phyloP scores from a whole-genome alignment of 64 coral and sea anemone genomes.

The Dendrophyllia cribrosa region DNA sequence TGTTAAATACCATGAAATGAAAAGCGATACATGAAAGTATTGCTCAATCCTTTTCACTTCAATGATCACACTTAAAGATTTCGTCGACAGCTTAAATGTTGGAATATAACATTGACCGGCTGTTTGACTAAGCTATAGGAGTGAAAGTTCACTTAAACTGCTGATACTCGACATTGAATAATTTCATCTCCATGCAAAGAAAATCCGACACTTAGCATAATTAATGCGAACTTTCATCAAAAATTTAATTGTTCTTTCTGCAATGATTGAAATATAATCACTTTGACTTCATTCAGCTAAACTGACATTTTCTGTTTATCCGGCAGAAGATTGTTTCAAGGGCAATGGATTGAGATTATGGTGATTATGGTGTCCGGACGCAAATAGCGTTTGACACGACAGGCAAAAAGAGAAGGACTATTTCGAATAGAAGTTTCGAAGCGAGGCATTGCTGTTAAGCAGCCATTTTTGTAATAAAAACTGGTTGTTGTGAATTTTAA shows the following conservation, averaged over 20 bases:
- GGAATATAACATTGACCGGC: too few relatives aligned
- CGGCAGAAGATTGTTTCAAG: constrained; percentile 2
- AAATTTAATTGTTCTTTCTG: not conserved
- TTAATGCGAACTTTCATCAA: not conserved
- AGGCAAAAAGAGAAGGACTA: not conserved
- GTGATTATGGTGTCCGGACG: not conserved
- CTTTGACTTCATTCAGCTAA: too few relatives aligned
- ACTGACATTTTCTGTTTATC: not conserved
- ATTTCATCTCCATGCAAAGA: not conserved
- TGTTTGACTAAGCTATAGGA: too few relatives aligned
- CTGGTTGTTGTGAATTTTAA: not conserved
- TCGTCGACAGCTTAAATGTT: too few relatives aligned
- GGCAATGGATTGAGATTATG: not conserved
- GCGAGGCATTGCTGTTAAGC: not conserved
- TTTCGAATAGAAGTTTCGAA: too few relatives aligned
- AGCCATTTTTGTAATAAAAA: not conserved
- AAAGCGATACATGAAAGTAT: too few relatives aligned
- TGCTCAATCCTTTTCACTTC: too few relatives aligned
- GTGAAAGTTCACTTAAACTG: not conserved
- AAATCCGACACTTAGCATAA: not conserved
- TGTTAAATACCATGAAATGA: too few relatives aligned
- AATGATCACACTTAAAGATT: too few relatives aligned
- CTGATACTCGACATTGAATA: not conserved
- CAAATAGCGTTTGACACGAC: not conserved
- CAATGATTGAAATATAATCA: constrained; percentile 26